Evolutionary conservation across 2,888 invertebrate species (phyloP), one percentile per base, ranked within the genome.

Genomic region (Tachystola acroxantha): DNA sequence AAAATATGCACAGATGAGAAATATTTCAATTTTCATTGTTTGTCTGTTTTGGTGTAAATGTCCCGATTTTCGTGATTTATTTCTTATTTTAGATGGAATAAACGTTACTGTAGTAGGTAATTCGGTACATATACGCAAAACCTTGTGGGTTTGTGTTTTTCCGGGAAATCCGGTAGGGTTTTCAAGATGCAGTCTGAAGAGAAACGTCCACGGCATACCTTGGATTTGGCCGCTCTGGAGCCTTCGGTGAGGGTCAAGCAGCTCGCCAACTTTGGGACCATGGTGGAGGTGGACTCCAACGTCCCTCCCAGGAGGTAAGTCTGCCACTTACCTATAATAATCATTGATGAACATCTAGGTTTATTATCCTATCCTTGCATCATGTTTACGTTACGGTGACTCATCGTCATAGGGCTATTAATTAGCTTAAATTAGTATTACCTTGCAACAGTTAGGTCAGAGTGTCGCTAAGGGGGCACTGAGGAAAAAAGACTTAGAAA

Each of bases 221-320:
- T 65, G 10, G 81, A 82, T 51, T 53, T 78, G 38, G 73, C 76
- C 42, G 72, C 80, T 33, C 65, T 90, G 48, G 91, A 93, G 45
- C 93, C 95, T 3, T 87, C 91, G 36, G 87, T 86, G 37, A 88
- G 94, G 44, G 88, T 95, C 16, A 91, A 91, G 65, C 85, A 89
- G 46, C 75, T 95, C 37, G 91, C 91, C 10, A 90, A 91, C 54
- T 89, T 88, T 52, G 93, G 93, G 13, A 91, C 91, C 48, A 85
- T 89, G 48, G 91, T 95, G 25, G 91, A 92, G 42, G 91, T 95
- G 34, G 93, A 95, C 69, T 88, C 89, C 10, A 92, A 92, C 61
- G 91, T 92, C 50, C 92, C 93, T 39, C 91, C 93, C n/a, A 87
- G 89, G 64, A 92, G 95, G 91, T 96, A 90, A 67, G 37, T 35